These are phyloP conservation scores for Apodemia mormo DNA, from an alignment of 2,888 invertebrate species.

Conservation along the genomic window DNA sequence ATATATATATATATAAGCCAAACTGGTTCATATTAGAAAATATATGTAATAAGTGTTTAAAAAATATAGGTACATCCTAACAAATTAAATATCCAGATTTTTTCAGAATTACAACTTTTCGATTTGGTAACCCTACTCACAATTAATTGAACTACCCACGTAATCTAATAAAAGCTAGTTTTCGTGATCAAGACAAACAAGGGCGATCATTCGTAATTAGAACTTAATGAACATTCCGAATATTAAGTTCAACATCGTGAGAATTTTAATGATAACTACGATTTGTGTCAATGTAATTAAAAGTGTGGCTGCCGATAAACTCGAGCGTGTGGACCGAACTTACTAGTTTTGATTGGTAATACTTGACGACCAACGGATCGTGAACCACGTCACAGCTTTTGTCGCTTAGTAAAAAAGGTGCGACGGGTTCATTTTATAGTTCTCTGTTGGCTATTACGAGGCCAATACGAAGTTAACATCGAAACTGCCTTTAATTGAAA, in stretches of 20 bases:
- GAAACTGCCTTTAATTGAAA: slow-evolving; percentile 77
- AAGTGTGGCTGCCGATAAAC: slow-evolving; percentile 78
- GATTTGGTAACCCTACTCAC: slow-evolving; percentile 48
- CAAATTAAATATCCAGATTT: background rate
- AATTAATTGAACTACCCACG: slow-evolving; percentile 81
- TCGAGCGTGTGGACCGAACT: slow-evolving; percentile 59
- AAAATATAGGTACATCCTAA: no score
- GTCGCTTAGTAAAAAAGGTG: slow-evolving; percentile 38
- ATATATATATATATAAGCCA: no score
- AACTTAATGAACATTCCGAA: slow-evolving; percentile 78
- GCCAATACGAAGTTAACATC: slow-evolving; percentile 68
- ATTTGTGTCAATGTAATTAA: slow-evolving; percentile 82
- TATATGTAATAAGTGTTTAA: no score
- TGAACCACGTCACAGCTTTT: slow-evolving; percentile 50
- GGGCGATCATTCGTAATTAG: slow-evolving; percentile 80
- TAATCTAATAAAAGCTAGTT: slow-evolving; percentile 81
- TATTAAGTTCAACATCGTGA: slow-evolving; percentile 79
- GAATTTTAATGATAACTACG: slow-evolving; percentile 77
- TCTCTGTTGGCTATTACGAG: slow-evolving; percentile 44
- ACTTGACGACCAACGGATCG: slow-evolving; percentile 58
- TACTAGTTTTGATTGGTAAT: slow-evolving; percentile 71
- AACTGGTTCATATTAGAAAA: no score
- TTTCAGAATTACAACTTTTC: background rate
- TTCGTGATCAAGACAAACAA: slow-evolving; percentile 79
- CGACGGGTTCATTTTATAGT: slow-evolving; percentile 46